Base-by-base conservation (phyloP, 2,113 vertebrate species). In the Heptranchias perlo region DNA sequence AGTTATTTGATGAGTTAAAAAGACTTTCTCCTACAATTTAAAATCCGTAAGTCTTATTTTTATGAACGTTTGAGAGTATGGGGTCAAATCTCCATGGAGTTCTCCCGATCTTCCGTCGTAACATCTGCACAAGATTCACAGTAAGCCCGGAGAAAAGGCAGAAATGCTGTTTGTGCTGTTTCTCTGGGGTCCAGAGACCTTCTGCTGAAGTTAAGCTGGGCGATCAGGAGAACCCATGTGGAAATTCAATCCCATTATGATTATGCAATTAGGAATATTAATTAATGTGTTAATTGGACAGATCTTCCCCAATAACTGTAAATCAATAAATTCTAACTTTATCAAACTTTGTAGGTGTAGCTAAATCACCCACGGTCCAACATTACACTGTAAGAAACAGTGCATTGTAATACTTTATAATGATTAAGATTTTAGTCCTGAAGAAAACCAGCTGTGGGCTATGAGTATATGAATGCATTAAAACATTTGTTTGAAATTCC, bases 261-360 rank as follows among this genome's bases (percentile, higher is more conserved):
- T 28, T 11, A 58, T 52, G 52, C 28, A 52, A 89, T 76, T 35
- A 54, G 35, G 14, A 92, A 92, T 61, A 61, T n/a, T 52, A 49
- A 87, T 0, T 1, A 31, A n/a, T 89, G 28, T 13, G 8, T 89
- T 89, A 28, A 89, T 54, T 14, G 31, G 52, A 92, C 16, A 58
- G 54, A 61, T 0, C 31, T 92, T 78, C n/a, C 54, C 35, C 31
- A 61, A 31, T 18, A 61, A 61, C n/a, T 16, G 87, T 61, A n/a
- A 92, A 52, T 52, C 86, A 89, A 61, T 92, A n/a, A 58, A 92
- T 92, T 92, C 87, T n/a, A 61, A 58, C 28, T 92, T 92, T 58
- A 92, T 92, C 35, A 92, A 61, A 16, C 31, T 35, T 61, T 21
- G 4, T n/a, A 61, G n/a, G 54, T 92, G 31, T 54, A 92, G 31